Evolutionary conservation across 1,140 invertebrate genomes (phyloP).

Genomic region (Gonatopus flavifemur): DNA sequence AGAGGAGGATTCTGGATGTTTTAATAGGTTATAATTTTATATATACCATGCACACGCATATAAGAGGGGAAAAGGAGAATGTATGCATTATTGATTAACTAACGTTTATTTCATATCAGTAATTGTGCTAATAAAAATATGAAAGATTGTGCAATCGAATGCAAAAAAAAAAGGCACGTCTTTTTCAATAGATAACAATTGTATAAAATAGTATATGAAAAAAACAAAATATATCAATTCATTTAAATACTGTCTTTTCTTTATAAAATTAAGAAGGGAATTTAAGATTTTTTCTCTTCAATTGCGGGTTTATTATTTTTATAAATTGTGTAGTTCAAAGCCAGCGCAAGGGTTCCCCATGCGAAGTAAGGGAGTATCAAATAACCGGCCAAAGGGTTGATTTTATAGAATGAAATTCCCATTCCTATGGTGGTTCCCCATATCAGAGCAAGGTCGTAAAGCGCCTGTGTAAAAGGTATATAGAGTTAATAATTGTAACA

Average conservation of each 20-base stretch:
- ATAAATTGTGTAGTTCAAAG: conserved; percentile 70
- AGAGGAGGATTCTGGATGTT: conserved; percentile 14
- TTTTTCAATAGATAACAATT: conserved; percentile 24
- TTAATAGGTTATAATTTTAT: conserved; percentile 27
- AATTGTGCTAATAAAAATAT: conserved; percentile 52
- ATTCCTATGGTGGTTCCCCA: conserved; percentile 66
- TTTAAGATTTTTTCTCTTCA: conserved; percentile 8
- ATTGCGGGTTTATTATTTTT: conserved; percentile 59
- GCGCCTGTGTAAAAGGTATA: conserved; percentile 62
- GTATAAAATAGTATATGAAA: conserved; percentile 19
- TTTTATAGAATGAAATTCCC: conserved; percentile 66
- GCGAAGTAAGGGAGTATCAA: conserved; percentile 78
- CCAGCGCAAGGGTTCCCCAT: conserved; percentile 74
- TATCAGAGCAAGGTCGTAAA: conserved; percentile 70
- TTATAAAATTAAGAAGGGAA: background rate
- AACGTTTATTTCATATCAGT: conserved; percentile 52
- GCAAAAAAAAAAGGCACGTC: conserved; percentile 27
- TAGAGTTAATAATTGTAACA: background rate
- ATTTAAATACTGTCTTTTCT: background rate
- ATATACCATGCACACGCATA: conserved; percentile 25
- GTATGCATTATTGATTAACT: conserved; percentile 42
- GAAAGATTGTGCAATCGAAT: conserved; percentile 35
- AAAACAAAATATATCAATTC: conserved; percentile 8
- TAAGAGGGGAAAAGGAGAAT: conserved; percentile 37
- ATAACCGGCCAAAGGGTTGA: conserved; percentile 70